Percentiles rank a stretch among this genome's conserved stretches.
Conservation (phyloP, 1,140 invertebrate species). For the Tetragonula clypearis region DNA sequence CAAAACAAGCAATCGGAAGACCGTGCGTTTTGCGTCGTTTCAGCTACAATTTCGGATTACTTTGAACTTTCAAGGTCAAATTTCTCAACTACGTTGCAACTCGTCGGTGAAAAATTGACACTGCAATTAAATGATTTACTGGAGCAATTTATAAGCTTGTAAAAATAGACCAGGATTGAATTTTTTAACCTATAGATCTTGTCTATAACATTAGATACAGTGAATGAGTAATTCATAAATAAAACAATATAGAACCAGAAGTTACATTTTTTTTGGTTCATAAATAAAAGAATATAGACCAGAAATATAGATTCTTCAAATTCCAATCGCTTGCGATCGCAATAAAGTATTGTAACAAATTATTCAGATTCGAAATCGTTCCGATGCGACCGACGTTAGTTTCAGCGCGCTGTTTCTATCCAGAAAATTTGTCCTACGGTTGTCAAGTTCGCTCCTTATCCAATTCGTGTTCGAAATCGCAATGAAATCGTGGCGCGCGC, state of each 20-base stretch:
- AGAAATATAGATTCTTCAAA: not conserved
- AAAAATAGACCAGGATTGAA: no score
- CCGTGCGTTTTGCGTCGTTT: not conserved
- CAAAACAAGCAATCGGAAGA: not conserved
- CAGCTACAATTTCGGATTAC: not conserved
- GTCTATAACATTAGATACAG: not conserved
- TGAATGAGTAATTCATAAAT: not conserved
- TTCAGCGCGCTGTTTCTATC: not conserved
- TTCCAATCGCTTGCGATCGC: not conserved
- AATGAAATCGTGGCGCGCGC: constrained; percentile 30
- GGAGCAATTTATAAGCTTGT: no score
- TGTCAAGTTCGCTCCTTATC: constrained; percentile 21
- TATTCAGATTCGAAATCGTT: not conserved
- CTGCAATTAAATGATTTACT: no score
- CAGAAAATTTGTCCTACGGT: not conserved
- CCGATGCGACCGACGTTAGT: not conserved
- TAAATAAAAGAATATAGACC: not conserved
- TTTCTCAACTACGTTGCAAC: no score
- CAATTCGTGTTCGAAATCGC: constrained; percentile 36
- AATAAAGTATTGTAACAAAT: not conserved
- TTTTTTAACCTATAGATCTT: no score
- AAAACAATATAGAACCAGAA: not conserved
- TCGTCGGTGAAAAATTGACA: no score
- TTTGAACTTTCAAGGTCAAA: not conserved
- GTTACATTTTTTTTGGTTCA: not conserved